These are phyloP conservation scores for western clawed frog (Xenopus tropicalis) DNA, from an alignment of 2,113 vertebrate genomes.

Conservation along the genomic window DNA sequence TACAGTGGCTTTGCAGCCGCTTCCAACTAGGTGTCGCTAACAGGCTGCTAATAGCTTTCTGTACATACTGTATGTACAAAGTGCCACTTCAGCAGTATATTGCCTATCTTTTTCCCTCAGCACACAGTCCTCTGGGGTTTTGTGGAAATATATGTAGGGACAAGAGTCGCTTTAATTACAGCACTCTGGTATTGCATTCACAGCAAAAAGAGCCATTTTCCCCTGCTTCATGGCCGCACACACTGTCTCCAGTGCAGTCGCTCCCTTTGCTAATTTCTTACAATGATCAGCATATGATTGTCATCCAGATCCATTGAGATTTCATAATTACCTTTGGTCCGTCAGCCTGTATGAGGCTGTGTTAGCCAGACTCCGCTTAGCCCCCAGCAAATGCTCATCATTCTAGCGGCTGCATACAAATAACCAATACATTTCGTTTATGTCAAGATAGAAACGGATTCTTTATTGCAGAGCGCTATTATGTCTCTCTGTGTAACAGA, in stretches of 20 bases:
- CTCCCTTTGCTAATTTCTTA: neutral
- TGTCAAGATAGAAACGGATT: constrained; percentile 12
- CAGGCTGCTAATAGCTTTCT: neutral
- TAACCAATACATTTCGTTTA: constrained; percentile 10
- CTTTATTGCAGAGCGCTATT: constrained; percentile 23
- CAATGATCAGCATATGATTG: neutral
- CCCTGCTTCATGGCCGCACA: neutral
- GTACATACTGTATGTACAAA: neutral
- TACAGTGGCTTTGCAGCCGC: neutral
- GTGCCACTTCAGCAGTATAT: neutral
- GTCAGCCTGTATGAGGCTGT: too few relatives aligned
- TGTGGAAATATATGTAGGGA: neutral
- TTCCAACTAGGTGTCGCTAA: neutral
- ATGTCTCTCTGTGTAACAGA: constrained; percentile 10
- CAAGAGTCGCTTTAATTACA: neutral
- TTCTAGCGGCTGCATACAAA: constrained; percentile 17
- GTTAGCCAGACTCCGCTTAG: constrained; percentile 3
- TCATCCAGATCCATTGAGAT: neutral
- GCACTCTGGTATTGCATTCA: constrained; percentile 9
- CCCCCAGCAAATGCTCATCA: too few relatives aligned
- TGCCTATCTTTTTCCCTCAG: neutral
- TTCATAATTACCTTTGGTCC: neutral
- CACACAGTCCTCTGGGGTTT: neutral
- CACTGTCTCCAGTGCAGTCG: neutral
- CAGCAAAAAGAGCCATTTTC: neutral